Evolutionary conservation across 2,888 invertebrate genomes (phyloP), one percentile per base, ranked within the genome.

Genomic region (Craniophora ligustri): DNA sequence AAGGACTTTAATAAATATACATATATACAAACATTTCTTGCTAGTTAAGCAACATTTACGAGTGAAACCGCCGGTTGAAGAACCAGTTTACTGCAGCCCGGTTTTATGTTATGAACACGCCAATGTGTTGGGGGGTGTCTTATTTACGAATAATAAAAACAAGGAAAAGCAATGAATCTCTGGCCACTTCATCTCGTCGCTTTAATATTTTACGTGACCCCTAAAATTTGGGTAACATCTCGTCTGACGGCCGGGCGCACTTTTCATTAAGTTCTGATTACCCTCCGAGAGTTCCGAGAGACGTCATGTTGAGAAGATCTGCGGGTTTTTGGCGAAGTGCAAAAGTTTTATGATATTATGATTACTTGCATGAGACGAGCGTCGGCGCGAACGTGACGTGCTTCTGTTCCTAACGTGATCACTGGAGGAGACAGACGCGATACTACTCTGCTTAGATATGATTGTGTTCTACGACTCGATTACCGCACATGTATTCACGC

Each of bases 131-230:
- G 82, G 60, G 82, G 67, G 83, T 80, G 83, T 87, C 89, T 90
- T 91, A 92, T 89, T 92, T 90, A 89, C 86, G 92, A 89, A 93
- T 92, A 92, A 92, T 92, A 92, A 93, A 92, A 93, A 91, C 92
- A 91, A 87, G 88, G 88, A 88, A 87, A 85, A 87, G 92, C 88
- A 88, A 89, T 91, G 92, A 92, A 91, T 91, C 91, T 89, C 88
- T 89, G 90, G 90, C 92, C 89, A 92, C 92, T 92, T 89, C 92
- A 90, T 92, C 87, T 88, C 86, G 86, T 82, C 87, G 86, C 85
- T 91, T 92, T 93, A 92, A 93, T 93, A 93, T 93, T 93, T 91
- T 93, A 93, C 93, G 93, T 93, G 93, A 92, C 92, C 92, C 84
- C 91, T 89, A 86, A 92, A 91, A 90, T 91, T 88, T 89, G 85